Base-by-base conservation (phyloP, 2,113 vertebrate species). In the Cervus canadensis region DNA sequence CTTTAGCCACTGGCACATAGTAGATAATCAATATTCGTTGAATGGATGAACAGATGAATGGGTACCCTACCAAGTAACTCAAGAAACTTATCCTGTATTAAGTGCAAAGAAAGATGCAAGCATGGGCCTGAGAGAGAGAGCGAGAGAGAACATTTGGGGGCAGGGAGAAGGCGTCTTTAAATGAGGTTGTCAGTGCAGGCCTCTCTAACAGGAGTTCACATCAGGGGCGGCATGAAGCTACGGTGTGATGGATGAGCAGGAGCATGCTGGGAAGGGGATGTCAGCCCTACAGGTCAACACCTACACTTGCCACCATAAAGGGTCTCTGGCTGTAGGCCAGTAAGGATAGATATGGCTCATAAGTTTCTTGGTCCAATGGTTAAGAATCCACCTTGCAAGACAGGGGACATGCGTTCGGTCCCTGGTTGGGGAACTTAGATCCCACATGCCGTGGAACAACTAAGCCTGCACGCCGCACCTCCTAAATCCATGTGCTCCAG, bases 241-340 rank as follows among this genome's bases (percentile, higher is more conserved):
- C 30, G 15, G 57, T 6, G 11, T 8, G 17, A 19, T 10, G 43
- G 52, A 56, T 2, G 23, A 48, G 26, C 54, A 84, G 14, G 15
- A 7, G 8, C 6, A 62, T 3, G 1, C 17, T 16, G 36, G 16
- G 33, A 91, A 71, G 30, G 71, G 16, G 50, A 7, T 5, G 50
- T 2, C 3, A 1, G 30, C 62, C 19, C 16, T 15, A 21, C 3
- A 3, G 0, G 30, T 43, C 1, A 60, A 26, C n/a, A n/a, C 14
- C 67, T 82, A 13, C 45, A 28, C 23, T 11, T n/a, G 11, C 8
- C 45, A 60, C 40, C 84, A 56, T 19, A 4, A 59, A 71, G 16
- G 40, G 1, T 30, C 40, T 54, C 21, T 17, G n/a, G 57, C 26
- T 11, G 0, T 1, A 43, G n/a, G 28, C 62, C 57, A 85, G 79